Conservation (phyloP, 1,140 invertebrate genomes). For the Magallana angulata region DNA sequence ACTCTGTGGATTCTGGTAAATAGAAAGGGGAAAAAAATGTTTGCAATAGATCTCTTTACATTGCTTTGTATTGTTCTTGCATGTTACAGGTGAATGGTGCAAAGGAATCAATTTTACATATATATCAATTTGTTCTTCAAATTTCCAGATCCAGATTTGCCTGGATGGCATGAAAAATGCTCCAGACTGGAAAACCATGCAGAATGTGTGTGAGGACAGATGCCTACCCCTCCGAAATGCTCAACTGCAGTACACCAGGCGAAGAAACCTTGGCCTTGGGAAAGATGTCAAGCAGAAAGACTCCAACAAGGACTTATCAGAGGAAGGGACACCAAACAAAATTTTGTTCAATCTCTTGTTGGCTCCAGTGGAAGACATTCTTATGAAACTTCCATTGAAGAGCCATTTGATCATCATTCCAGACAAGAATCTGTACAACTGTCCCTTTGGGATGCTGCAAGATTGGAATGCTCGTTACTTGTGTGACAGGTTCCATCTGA, state of each 20-base stretch:
- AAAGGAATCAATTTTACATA: too few relatives aligned
- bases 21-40: too few relatives aligned
- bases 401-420: constrained; percentile 74
- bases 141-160: constrained; percentile 61
- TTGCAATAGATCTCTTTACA: too few relatives aligned
- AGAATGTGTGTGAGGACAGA: constrained; percentile 69
- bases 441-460: constrained; percentile 71
- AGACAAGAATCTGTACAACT: constrained; percentile 72
- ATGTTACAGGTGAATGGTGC: too few relatives aligned
- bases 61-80: too few relatives aligned
- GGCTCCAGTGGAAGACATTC: constrained; percentile 73
- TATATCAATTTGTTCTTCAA: too few relatives aligned
- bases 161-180: constrained; percentile 62
- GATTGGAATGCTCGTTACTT: constrained; percentile 66
- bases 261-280: constrained; percentile 61
- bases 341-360: constrained; percentile 72
- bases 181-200: constrained; percentile 56
- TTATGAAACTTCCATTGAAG: constrained; percentile 64
- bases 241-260: constrained; percentile 56
- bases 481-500: constrained; percentile 68
- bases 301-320: constrained; percentile 24
- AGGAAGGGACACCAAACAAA: constrained; percentile 58
- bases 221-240: constrained; percentile 65
- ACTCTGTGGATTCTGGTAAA: too few relatives aligned
- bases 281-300: neutral